Evolutionary conservation across 2,113 vertebrate species (phyloP).

Genomic region (Sebastes schlegelii): DNA sequence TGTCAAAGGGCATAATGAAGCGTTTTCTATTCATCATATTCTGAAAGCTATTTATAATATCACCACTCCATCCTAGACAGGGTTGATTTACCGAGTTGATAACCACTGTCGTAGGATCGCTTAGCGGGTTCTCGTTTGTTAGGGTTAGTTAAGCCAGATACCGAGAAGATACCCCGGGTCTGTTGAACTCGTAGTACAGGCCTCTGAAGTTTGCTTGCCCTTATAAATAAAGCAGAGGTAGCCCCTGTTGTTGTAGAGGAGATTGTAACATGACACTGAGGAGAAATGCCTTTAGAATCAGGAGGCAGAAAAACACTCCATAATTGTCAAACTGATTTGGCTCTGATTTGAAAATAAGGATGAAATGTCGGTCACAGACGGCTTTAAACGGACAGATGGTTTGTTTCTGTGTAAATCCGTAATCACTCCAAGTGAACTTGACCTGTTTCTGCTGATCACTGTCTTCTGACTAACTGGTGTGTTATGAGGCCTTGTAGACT

Average conservation of each 20-base stretch:
- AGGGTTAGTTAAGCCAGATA: too few species aligned
- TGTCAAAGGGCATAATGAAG: too few species aligned
- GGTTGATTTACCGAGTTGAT: too few species aligned
- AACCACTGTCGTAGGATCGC: too few species aligned
- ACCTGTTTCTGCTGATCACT: neutral
- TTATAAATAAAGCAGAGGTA: neutral
- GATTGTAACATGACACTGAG: neutral
- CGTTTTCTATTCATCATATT: too few species aligned
- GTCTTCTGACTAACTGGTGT: slow-evolving; percentile 39
- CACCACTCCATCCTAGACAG: too few species aligned
- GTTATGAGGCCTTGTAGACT: slow-evolving; percentile 48
- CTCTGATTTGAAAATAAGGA: slow-evolving; percentile 12
- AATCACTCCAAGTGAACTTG: neutral
- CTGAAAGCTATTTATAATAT: too few species aligned
- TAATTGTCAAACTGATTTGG: neutral
- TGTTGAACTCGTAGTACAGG: too few species aligned
- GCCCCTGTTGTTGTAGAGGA: neutral
- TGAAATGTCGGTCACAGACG: slow-evolving; percentile 11
- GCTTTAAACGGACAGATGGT: slow-evolving; percentile 41
- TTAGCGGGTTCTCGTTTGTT: too few species aligned
- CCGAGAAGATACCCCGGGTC: too few species aligned
- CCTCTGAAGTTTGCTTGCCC: neutral
- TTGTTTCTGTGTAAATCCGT: slow-evolving; percentile 24
- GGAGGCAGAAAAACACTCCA: neutral
- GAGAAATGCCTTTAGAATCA: too few species aligned